phyloP scores from a whole-genome alignment of 2,888 invertebrate genomes.

The Dynastes hyllus region DNA sequence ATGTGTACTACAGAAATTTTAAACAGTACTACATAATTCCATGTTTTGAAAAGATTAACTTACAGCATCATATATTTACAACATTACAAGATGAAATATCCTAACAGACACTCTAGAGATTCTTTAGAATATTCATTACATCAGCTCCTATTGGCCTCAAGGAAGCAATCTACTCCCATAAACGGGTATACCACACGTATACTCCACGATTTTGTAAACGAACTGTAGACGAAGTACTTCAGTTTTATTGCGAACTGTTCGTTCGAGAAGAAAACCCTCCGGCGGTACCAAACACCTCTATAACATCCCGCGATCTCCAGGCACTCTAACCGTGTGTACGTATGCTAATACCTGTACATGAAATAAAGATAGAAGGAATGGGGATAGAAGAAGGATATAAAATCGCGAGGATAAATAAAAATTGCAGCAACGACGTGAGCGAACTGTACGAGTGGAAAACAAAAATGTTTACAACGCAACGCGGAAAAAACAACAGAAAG shows the following conservation, averaged over 20 bases:
- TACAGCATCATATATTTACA: too few relatives aligned
- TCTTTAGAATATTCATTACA: too few relatives aligned
- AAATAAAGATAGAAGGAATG: slow-evolving; percentile 7
- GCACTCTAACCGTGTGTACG: background rate
- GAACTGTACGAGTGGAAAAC: slow-evolving; percentile 25
- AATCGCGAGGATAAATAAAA: slow-evolving; percentile 38
- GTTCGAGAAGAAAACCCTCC: slow-evolving; percentile 21
- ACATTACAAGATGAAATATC: too few relatives aligned
- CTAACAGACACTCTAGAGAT: too few relatives aligned
- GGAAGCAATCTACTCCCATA: too few relatives aligned
- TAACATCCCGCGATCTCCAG: background rate
- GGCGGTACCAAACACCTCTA: background rate
- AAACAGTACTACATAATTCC: too few relatives aligned
- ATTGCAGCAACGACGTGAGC: slow-evolving; percentile 26
- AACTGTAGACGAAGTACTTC: slow-evolving; percentile 24
- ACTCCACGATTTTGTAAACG: too few relatives aligned
- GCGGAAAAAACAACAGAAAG: background rate
- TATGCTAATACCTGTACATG: slow-evolving; percentile 7
- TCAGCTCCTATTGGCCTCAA: too few relatives aligned
- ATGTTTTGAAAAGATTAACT: too few relatives aligned
- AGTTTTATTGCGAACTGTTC: slow-evolving; percentile 26
- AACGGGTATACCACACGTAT: too few relatives aligned
- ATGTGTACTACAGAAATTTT: too few relatives aligned
- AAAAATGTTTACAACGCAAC: slow-evolving; percentile 18
- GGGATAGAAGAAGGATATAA: background rate